Evolutionary conservation across 2,888 invertebrate species (phyloP).

Genomic region (Hofmannophila pseudospretella): DNA sequence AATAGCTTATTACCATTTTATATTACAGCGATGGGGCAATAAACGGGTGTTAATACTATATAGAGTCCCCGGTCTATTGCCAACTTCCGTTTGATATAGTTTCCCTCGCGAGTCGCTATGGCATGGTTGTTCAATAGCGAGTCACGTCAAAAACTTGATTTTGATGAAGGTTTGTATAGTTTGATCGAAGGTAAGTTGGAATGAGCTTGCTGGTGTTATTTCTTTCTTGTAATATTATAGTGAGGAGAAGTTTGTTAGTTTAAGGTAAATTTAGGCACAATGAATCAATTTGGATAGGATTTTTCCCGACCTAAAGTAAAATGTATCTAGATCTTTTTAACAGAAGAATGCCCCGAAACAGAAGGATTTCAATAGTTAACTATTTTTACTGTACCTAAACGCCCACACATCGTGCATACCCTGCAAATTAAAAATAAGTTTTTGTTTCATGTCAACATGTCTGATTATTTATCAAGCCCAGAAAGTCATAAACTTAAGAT

Average conservation of each 20-base stretch:
- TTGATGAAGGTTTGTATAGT: no score
- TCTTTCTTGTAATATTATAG: no score
- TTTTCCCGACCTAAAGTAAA: no score
- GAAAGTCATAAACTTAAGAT: constrained; percentile 66
- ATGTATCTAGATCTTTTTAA: no score
- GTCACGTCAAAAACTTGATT: constrained; percentile 12
- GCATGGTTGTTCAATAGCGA: constrained; percentile 8
- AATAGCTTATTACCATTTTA: constrained; percentile 34
- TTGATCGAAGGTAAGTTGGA: no score
- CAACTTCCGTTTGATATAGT: constrained; percentile 27
- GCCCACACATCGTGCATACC: not conserved
- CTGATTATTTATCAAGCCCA: constrained; percentile 60
- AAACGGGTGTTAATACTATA: constrained; percentile 33
- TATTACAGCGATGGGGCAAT: constrained; percentile 33
- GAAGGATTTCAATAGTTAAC: no score
- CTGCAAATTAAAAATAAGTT: constrained; percentile 9
- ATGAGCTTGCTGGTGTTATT: no score
- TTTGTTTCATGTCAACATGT: constrained; percentile 43
- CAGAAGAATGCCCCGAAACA: no score
- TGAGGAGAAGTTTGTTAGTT: no score
- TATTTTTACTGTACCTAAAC: not conserved
- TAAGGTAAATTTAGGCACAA: no score
- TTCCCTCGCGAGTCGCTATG: constrained; percentile 11
- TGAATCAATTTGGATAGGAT: no score
- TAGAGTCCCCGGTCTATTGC: constrained; percentile 25